phyloP scores from a whole-genome alignment of 1,140 invertebrate genomes.

The Delia radicum region DNA sequence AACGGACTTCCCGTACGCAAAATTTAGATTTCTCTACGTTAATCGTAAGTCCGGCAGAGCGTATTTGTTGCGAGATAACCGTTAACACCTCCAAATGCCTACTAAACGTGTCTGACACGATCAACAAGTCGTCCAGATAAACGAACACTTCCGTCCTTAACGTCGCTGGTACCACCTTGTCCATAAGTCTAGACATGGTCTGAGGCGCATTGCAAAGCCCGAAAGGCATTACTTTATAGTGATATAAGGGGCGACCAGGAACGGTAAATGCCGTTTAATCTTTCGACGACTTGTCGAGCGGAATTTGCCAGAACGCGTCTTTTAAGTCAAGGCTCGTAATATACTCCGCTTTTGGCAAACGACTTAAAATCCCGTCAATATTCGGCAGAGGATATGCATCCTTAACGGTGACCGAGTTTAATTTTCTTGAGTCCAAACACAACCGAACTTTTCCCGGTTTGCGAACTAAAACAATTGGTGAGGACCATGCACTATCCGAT shows the following conservation, averaged over 20 bases:
- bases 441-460: constrained; percentile 25
- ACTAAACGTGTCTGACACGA: constrained; percentile 11
- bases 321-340: constrained; percentile 16
- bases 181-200: constrained; percentile 14
- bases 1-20: constrained; percentile 41
- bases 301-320: constrained; percentile 27
- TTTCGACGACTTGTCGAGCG: background rate
- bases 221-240: constrained; percentile 19
- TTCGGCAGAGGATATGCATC: constrained; percentile 27
- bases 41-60: constrained; percentile 8
- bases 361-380: constrained; percentile 25
- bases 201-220: constrained; percentile 13
- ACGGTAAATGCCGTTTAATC: constrained; percentile 25
- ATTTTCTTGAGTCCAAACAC: constrained; percentile 23
- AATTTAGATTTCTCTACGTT: constrained; percentile 44
- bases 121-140: constrained; percentile 25
- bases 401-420: constrained; percentile 15
- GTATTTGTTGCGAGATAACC: constrained; percentile 1
- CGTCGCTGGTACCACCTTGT: constrained; percentile 5
- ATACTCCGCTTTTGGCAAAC: constrained; percentile 23
- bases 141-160: constrained; percentile 26
- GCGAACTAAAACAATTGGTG: constrained; percentile 9
- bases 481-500: constrained; percentile 29
- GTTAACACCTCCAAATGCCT: constrained; percentile 5
- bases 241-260: constrained; percentile 8